Percentiles rank a stretch among this genome's conserved stretches.
phyloP scores from a whole-genome alignment of 2,113 vertebrate species.

The Meles meles region DNA sequence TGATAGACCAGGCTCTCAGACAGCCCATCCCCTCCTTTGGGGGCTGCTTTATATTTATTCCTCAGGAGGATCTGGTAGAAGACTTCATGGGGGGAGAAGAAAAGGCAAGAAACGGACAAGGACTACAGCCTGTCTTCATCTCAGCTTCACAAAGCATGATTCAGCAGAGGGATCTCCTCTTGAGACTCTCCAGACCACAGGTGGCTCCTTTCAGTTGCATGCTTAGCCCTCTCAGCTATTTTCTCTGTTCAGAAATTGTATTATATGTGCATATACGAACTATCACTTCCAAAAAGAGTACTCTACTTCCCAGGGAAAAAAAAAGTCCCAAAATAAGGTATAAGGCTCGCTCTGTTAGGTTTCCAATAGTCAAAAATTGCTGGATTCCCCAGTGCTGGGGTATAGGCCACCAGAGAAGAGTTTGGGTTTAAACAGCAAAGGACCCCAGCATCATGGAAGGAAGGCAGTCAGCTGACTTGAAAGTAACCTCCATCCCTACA shows the following conservation, averaged over 20 bases:
- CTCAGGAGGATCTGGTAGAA: background rate
- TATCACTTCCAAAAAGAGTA: background rate
- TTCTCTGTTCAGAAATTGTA: background rate
- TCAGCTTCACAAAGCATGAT: background rate
- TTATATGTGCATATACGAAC: background rate
- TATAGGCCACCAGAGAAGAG: background rate
- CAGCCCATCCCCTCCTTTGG: background rate
- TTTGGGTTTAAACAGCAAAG: background rate
- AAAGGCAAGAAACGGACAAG: background rate
- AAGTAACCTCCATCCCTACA: background rate
- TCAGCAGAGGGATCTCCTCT: background rate
- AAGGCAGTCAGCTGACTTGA: background rate
- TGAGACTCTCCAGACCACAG: background rate
- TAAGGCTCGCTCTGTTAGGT: background rate
- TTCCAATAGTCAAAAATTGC: background rate
- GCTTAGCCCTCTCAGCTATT: background rate
- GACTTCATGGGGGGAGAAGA: background rate
- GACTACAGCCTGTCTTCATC: background rate
- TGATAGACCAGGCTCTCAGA: background rate
- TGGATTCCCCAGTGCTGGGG: background rate
- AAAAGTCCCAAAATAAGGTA: background rate
- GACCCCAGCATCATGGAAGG: background rate
- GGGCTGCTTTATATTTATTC: conserved; percentile 13
- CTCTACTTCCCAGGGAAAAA: background rate
- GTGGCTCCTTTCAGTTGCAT: conserved; percentile 19